A percentile compares a stretch with the other conserved stretches of the same genome.
These are phyloP conservation scores for Tangara arthus DNA, from an alignment of 2,797 vertebrate genomes.

Conservation along the genomic window DNA sequence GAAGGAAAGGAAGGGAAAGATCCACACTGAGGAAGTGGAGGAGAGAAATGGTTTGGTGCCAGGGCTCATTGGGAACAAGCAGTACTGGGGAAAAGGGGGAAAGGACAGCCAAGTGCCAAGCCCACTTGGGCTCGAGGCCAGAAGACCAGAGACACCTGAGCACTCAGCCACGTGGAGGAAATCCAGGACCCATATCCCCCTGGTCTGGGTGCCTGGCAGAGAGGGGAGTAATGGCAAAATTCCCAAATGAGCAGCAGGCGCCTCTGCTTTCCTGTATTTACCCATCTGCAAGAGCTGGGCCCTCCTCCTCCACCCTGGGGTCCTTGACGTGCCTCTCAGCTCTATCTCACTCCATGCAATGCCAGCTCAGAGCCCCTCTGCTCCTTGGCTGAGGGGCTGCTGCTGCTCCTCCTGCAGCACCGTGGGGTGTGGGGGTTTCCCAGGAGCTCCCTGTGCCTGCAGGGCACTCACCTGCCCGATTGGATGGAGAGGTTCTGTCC, in stretches of 20 bases:
- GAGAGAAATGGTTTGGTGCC: not conserved
- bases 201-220: not conserved
- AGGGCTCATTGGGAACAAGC: not conserved
- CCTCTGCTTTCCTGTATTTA: not conserved
- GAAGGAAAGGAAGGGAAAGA: not conserved
- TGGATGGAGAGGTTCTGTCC: conserved; percentile 90
- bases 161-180: accelerated
- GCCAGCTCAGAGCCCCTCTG: not conserved
- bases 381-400: not conserved
- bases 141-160: not conserved
- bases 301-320: accelerated
- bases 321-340: not conserved
- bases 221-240: not conserved
- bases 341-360: not conserved
- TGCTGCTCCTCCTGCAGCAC: not conserved
- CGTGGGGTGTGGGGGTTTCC: accelerated
- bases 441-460: not conserved
- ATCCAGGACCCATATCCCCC: not conserved
- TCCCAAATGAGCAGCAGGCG: not conserved
- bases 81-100: not conserved
- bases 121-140: not conserved
- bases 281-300: not conserved
- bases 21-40: not conserved
- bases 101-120: not conserved
- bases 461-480: conserved; percentile 81